Percentiles rank a stretch among this genome's conserved stretches.
phyloP scores from a whole-genome alignment of 2,888 invertebrate genomes.

The Atherix ibis region DNA sequence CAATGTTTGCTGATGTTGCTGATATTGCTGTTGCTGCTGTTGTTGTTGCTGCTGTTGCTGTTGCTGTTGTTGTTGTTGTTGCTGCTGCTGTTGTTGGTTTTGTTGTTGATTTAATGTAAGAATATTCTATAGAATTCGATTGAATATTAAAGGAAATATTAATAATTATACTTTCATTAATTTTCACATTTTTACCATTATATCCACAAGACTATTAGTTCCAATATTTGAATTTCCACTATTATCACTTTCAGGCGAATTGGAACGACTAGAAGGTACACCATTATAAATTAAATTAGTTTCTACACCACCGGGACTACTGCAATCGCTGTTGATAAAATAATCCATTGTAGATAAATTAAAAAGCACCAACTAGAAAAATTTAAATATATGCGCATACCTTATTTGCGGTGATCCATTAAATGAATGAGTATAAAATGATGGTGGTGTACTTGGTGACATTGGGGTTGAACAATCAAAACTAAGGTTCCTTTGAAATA shows the following conservation, averaged over 20 bases:
- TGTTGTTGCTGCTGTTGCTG: slow-evolving; percentile 12
- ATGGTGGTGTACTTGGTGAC: slow-evolving; percentile 32
- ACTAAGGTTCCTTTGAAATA: slow-evolving; percentile 33
- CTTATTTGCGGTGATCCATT: slow-evolving; percentile 31
- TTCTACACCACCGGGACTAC: slow-evolving; percentile 15
- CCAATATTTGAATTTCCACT: slow-evolving; percentile 25
- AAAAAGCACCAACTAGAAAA: neutral
- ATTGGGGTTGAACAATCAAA: slow-evolving; percentile 34
- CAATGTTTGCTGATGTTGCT: slow-evolving; percentile 12
- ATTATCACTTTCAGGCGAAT: slow-evolving; percentile 30
- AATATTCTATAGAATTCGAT: slow-evolving; percentile 24
- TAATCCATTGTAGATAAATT: neutral
- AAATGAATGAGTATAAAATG: slow-evolving; percentile 31
- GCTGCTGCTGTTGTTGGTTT: slow-evolving; percentile 18
- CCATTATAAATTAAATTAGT: slow-evolving; percentile 11
- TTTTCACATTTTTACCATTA: slow-evolving; percentile 21
- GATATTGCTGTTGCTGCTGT: slow-evolving; percentile 14
- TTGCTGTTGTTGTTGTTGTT: slow-evolving; percentile 16
- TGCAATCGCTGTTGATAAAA: slow-evolving; percentile 22
- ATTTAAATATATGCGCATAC: slow-evolving; percentile 16
- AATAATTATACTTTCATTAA: neutral
- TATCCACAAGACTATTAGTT: slow-evolving; percentile 25
- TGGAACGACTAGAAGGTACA: slow-evolving; percentile 25
- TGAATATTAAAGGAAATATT: neutral
- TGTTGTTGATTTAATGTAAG: slow-evolving; percentile 18